Evolutionary conservation across 2,113 vertebrate genomes (phyloP), one percentile per base, ranked within the genome.

Genomic region (Oreotrochilus melanogaster): DNA sequence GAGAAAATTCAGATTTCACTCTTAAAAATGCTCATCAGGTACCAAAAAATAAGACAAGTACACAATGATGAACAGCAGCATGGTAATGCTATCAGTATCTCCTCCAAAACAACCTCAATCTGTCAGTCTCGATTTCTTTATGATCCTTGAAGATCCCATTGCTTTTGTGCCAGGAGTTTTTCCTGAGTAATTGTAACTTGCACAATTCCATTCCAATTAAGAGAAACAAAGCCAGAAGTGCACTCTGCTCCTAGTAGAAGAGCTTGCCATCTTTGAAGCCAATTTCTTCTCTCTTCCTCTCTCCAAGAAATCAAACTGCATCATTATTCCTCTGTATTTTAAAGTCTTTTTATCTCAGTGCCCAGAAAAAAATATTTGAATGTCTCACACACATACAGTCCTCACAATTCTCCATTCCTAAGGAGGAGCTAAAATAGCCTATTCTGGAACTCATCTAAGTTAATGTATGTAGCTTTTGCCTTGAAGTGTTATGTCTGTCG

Each of bases 131-230:
- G 61, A 94, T 93, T 92, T 93, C 92, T 85, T 93, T 65, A 60
- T 53, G 61, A 94, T n/a, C 51, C 88, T 78, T 79, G 61, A 92
- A 75, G 71, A 90, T 83, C 50, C 33, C 66, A 69, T 37, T 70
- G 83, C 60, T 91, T 90, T 88, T 94, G 89, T 72, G 67, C 66
- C 66, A 80, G 88, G 27, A 76, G 37, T 28, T 89, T 84, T 83
- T 91, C 78, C 84, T 66, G 75, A 74, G 82, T 71, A 95, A 95
- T 96, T 95, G 91, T 30, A 93, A 95, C 35, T 94, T 83, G 82
- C 82, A 94, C 78, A 93, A 79, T 84, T 93, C 94, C 86, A 69
- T 78, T 86, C 79, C 83, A 96, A 94, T 95, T 96, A 97, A 90
- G 48, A 70, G 53, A 74, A 90, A 96, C 94, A 96, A 96, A 89